Percentiles rank a stretch among this genome's conserved stretches.
These are phyloP conservation scores for Strigamia transsilvanica DNA, from an alignment of 2,888 invertebrate genomes.

Conservation along the genomic window DNA sequence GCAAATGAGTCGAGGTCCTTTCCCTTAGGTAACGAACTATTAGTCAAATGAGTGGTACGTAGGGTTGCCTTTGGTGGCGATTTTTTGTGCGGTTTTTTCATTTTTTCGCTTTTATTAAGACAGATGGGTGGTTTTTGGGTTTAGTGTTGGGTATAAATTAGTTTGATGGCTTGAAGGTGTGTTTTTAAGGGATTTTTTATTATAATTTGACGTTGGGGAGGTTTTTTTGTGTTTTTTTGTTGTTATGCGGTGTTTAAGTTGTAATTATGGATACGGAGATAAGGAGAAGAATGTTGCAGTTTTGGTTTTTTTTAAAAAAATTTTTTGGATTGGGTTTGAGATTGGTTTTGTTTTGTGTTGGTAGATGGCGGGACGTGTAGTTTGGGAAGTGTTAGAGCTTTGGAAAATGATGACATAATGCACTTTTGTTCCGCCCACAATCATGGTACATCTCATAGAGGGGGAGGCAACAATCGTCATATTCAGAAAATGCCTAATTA, in stretches of 20 bases:
- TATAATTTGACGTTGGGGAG: neutral
- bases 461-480: too few species aligned
- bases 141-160: neutral
- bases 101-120: too few species aligned
- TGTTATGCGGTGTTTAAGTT: neutral
- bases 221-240: neutral
- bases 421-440: too few species aligned
- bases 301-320: too few species aligned
- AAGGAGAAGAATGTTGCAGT: neutral
- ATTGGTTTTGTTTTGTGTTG: neutral
- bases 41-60: slow-evolving; percentile 1
- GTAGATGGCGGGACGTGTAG: neutral
- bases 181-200: neutral
- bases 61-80: neutral
- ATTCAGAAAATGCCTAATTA: too few species aligned
- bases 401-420: too few species aligned
- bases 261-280: neutral
- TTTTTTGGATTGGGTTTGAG: too few species aligned
- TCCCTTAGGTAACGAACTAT: neutral
- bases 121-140: neutral
- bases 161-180: slow-evolving; percentile 12
- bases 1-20: slow-evolving; percentile 18
- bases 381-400: too few species aligned
- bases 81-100: neutral
- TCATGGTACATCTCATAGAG: too few species aligned